Evolutionary conservation across 1,140 invertebrate genomes (phyloP).

Genomic region (Saccostrea echinata): DNA sequence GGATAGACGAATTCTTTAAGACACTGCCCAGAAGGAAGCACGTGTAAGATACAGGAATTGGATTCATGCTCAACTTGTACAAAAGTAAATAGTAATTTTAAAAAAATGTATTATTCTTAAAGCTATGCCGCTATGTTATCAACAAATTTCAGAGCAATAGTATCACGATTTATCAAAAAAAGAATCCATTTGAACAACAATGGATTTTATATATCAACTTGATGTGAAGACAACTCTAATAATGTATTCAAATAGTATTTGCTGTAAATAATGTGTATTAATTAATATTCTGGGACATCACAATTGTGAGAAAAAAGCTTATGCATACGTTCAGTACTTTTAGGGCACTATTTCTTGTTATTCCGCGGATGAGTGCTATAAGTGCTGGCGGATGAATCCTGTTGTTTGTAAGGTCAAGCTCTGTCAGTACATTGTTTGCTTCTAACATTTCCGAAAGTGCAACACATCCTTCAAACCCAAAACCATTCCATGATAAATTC

Average conservation of each 20-base stretch:
- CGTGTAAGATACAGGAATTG: not conserved
- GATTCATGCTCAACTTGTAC: not conserved
- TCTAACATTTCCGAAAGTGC: slow-evolving; percentile 67
- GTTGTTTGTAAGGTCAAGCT: slow-evolving; percentile 70
- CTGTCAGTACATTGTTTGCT: slow-evolving; percentile 62
- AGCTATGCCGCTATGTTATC: not conserved
- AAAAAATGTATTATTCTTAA: not conserved
- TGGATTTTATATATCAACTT: not conserved
- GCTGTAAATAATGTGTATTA: too few relatives aligned
- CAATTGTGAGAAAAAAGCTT: not conserved
- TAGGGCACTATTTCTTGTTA: slow-evolving; percentile 66
- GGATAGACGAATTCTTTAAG: not conserved
- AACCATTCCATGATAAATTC: slow-evolving; percentile 73
- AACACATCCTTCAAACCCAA: slow-evolving; percentile 72
- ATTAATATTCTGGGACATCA: too few relatives aligned
- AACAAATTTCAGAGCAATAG: not conserved
- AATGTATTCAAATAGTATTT: too few relatives aligned
- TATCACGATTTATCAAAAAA: not conserved
- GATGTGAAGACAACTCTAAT: not conserved
- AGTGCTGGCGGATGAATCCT: slow-evolving; percentile 69
- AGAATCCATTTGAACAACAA: not conserved
- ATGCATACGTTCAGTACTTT: slow-evolving; percentile 62
- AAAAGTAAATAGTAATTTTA: not conserved
- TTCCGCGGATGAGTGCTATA: slow-evolving; percentile 65
- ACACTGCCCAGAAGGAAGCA: not conserved